Evolutionary conservation across 2,113 vertebrate species (phyloP), one percentile per base, ranked within the genome.

Genomic region (Nesogale talazaci): DNA sequence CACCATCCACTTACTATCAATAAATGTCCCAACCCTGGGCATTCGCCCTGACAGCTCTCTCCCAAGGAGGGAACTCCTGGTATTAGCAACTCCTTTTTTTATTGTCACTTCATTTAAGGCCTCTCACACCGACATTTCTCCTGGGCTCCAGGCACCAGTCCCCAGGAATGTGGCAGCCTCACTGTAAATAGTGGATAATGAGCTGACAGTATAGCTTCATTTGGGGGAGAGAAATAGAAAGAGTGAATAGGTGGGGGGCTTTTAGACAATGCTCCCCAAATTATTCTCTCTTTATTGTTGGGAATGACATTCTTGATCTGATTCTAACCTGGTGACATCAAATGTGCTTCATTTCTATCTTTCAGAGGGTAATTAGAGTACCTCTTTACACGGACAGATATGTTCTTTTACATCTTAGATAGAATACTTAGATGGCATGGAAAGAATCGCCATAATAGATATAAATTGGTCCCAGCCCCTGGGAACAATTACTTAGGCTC

Each of bases 1-100:
- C 92, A 95, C 65, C 94, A 94, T 94, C 93, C 89, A 97, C 95
- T 96, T 98, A 96, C 83, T 94, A 94, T 88, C 96, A 96, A 94
- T 97, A 98, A 97, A 96, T 97, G 96, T 97, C 93, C 76, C 27
- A 61, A 92, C 83, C 0, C 1, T 89, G 95, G 94, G 95, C 93
- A 91, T 85, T 92, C 25, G 75, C 87, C 93, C 91, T 94, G 97
- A 97, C 96, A 97, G 95, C 22, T 4, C 29, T 95, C 94, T 93
- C 90, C 89, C 75, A 17, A 36, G 92, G 87, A 97, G 89, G 97
- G 93, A 97, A 88, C 96, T 96, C 95, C 76, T 94, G 88, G 92
- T 95, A 91, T 96, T 72, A 63, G 76, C 89, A 91, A 86, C 86
- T 95, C 46, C 95, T 95, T 92, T 86, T 91, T 91, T 90, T n/a